These are phyloP conservation scores for Mormyrus proboscirostris DNA, from an alignment of 2,797 vertebrate genomes.

Conservation along the genomic window DNA sequence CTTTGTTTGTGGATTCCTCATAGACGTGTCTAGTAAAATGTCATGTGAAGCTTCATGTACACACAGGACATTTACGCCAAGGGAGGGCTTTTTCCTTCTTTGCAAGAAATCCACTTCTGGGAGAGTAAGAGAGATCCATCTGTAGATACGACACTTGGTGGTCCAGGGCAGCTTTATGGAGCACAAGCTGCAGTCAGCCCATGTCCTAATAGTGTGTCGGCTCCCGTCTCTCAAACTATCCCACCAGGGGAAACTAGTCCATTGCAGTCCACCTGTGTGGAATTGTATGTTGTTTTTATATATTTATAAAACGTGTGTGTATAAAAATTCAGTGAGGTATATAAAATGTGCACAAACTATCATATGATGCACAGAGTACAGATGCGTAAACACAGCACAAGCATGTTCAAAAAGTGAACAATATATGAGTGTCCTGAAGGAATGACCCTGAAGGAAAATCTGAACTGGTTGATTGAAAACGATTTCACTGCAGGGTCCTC, in stretches of 20 bases:
- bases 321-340: neutral
- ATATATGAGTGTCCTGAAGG: neutral
- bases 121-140: neutral
- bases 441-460: neutral
- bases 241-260: neutral
- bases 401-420: neutral
- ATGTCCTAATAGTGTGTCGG: neutral
- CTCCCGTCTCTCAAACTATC: neutral
- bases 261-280: neutral
- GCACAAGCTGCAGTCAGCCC: neutral
- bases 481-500: neutral
- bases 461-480: neutral
- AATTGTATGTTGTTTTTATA: too few relatives aligned
- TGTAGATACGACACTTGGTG: neutral
- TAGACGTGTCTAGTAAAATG: neutral
- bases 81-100: neutral
- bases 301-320: too few relatives aligned
- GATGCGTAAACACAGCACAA: neutral
- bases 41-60: neutral
- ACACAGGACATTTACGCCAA: neutral
- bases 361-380: neutral
- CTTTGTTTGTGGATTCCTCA: neutral
- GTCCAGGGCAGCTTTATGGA: neutral
- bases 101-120: neutral
- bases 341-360: neutral